Conservation (phyloP, 2,888 invertebrate species). For the Agrypnus murinus region DNA sequence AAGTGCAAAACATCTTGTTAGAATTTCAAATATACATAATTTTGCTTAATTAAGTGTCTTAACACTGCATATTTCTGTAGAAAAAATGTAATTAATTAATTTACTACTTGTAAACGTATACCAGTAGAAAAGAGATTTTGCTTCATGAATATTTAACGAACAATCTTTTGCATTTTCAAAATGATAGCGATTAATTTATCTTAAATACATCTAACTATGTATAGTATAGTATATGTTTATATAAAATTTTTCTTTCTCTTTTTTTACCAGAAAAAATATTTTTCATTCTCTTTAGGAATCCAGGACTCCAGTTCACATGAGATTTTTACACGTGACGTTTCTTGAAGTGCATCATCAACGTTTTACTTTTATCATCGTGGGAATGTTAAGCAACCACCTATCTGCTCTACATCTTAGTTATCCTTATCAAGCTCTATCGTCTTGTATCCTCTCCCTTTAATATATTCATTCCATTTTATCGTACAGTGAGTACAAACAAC, state of each 20-base stretch:
- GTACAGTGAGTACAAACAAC: slow-evolving; percentile 17
- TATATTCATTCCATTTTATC: slow-evolving; percentile 35
- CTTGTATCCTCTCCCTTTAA: slow-evolving; percentile 42
- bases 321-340: slow-evolving; percentile 35
- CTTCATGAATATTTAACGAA: slow-evolving; percentile 28
- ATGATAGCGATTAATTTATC: too few relatives aligned
- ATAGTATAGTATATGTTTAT: too few relatives aligned
- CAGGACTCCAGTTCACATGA: slow-evolving; percentile 40
- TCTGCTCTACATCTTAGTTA: slow-evolving; percentile 42
- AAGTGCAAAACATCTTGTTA: slow-evolving; percentile 34
- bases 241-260: too few relatives aligned
- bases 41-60: slow-evolving; percentile 30
- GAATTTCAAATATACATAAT: slow-evolving; percentile 26
- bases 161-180: slow-evolving; percentile 2
- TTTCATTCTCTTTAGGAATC: slow-evolving; percentile 5
- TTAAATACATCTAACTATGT: too few relatives aligned
- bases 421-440: slow-evolving; percentile 38
- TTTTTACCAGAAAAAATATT: too few relatives aligned
- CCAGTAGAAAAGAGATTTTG: background rate
- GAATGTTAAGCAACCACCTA: slow-evolving; percentile 38
- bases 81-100: slow-evolving; percentile 31
- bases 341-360: slow-evolving; percentile 39
- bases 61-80: slow-evolving; percentile 16
- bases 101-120: slow-evolving; percentile 25
- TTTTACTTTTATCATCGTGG: slow-evolving; percentile 39